Evolutionary conservation across 2,113 vertebrate species (phyloP).

Genomic region (Xenopus borealis): DNA sequence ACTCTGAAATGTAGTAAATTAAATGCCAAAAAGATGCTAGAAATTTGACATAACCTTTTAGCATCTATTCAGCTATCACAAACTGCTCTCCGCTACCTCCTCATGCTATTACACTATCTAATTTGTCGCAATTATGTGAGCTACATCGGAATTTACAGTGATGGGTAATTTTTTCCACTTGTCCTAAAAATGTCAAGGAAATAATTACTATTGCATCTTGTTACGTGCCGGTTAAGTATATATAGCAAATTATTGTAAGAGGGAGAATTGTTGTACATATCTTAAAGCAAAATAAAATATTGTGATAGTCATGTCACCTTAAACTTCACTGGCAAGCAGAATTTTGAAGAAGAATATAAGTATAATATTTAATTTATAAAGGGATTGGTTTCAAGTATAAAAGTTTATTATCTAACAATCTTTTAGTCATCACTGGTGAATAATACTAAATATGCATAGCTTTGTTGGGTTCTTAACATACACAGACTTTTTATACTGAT

Average conservation of each 20-base stretch:
- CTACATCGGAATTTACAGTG: constrained; percentile 30
- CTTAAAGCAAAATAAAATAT: not conserved
- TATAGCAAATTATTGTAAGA: not conserved
- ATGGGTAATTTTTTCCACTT: constrained; percentile 41
- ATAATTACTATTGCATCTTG: constrained; percentile 34
- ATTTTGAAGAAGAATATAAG: too few species aligned
- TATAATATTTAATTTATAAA: too few species aligned
- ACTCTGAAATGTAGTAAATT: constrained; percentile 52
- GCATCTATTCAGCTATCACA: constrained; percentile 24
- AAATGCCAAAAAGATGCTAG: constrained; percentile 45
- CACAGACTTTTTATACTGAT: too few species aligned
- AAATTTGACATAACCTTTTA: constrained; percentile 51
- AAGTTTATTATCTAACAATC: too few species aligned
- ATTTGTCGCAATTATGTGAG: constrained; percentile 51
- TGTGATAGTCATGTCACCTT: not conserved
- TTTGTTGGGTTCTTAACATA: too few species aligned
- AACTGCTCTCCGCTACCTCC: constrained; percentile 32
- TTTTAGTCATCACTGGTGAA: too few species aligned
- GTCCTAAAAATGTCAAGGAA: constrained; percentile 49
- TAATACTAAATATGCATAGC: too few species aligned
- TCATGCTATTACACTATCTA: constrained; percentile 42
- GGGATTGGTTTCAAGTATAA: too few species aligned
- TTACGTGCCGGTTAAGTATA: constrained; percentile 18
- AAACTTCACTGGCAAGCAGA: too few species aligned
- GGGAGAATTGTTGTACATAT: not conserved